Evolutionary conservation across 2,888 invertebrate genomes (phyloP), one percentile per base, ranked within the genome.

Genomic region (Toxonevra muliebris): DNA sequence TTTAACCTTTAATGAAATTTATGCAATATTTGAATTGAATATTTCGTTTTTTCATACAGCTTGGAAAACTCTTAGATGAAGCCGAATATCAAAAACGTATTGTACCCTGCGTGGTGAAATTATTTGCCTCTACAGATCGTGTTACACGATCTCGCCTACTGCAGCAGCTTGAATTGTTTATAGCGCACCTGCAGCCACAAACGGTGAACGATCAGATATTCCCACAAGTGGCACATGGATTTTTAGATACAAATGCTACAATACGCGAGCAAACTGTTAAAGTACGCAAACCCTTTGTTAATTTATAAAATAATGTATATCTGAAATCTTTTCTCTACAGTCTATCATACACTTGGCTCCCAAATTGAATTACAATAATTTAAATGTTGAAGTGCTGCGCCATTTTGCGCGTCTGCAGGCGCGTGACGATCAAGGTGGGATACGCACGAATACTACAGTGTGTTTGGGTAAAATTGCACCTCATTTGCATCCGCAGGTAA

Each of bases 251-350:
- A 0, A 98, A 98, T 87, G 94, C 97, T 1, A 93, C 96, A 2
- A 97, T 99, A 73, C 88, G 98, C 74, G 99, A 99, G 86, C 95
- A 96, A 85, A 99, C 99, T 1, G 96, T 99, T 65, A 98, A 98
- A 87, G 92, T 92, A 85, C 83, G 70, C 57, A 53, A 58, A 19
- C 11, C 3, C 30, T 30, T 30, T 30, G 30, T 7, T 30, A 7
- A 7, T 7, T 30, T 30, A 30, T 30, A 4, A 30, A 30, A 30
- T 12, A 12, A 41, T 54, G 0, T 13, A 42, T 50, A 19, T 9
- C 19, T 40, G 1, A 4, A 13, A 52, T 40, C 12, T 11, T 42
- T 53, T 19, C 8, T 54, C n/a, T 11, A 75, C 84, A 92, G 89
- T 97, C 97, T 63, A 95, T 98, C 86, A 91, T 98, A 69, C 94